phyloP scores from a whole-genome alignment of 2,113 vertebrate species.

The Pholis gunnellus region DNA sequence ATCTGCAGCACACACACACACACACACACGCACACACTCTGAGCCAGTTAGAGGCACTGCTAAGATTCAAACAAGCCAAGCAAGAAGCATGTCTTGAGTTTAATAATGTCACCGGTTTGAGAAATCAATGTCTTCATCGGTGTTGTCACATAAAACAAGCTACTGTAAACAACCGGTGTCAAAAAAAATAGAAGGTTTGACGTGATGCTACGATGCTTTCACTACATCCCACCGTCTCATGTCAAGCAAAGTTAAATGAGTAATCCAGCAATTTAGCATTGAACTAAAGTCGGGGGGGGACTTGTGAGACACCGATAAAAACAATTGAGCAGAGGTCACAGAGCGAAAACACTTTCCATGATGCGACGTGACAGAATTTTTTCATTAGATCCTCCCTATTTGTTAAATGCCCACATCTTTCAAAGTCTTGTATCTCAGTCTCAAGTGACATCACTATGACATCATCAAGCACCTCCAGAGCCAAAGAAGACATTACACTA shows the following conservation, averaged over 20 bases:
- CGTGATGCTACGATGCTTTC: background rate
- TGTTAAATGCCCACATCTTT: background rate
- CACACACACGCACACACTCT: background rate
- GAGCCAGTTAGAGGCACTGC: background rate
- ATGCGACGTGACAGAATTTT: background rate
- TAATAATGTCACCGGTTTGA: slow-evolving; percentile 19
- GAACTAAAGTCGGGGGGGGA: background rate
- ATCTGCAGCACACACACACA: slow-evolving; percentile 5
- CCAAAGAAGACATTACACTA: background rate
- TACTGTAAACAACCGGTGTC: slow-evolving; percentile 8
- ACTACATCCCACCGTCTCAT: slow-evolving; percentile 1
- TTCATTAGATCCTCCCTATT: background rate
- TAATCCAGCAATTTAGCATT: background rate
- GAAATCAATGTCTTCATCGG: slow-evolving; percentile 16
- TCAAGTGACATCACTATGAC: background rate
- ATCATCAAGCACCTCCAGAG: background rate
- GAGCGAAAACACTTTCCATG: background rate
- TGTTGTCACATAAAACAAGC: slow-evolving; percentile 20
- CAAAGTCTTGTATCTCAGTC: background rate
- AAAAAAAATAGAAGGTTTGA: slow-evolving; percentile 8
- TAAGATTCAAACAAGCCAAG: slow-evolving; percentile 19
- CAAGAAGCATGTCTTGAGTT: background rate
- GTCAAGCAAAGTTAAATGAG: slow-evolving; percentile 1
- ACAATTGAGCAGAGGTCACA: background rate
- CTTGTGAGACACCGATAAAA: background rate